Evolutionary conservation across 2,113 vertebrate species (phyloP).

Genomic region (Sturnus vulgaris): DNA sequence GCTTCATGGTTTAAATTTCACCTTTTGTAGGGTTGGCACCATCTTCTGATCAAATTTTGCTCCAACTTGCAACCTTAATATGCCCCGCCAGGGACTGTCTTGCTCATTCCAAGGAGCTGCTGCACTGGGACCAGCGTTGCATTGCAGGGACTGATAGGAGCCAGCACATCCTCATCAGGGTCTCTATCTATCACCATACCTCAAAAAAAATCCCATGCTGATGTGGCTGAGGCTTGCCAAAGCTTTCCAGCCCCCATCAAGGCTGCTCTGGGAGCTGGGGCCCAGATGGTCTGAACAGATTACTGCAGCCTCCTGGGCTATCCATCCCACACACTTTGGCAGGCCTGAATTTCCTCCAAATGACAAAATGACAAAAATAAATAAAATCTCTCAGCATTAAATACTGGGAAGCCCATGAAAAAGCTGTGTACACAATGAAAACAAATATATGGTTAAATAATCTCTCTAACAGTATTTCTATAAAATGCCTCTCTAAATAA

Average conservation of each 20-base stretch:
- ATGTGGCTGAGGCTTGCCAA: background rate
- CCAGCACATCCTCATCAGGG: background rate
- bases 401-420: conserved; percentile 19
- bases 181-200: background rate
- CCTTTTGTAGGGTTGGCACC: background rate
- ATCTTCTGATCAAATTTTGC: background rate
- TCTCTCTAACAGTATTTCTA: conserved; percentile 70
- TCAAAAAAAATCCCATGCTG: background rate
- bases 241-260: background rate
- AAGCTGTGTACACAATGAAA: conserved; percentile 67
- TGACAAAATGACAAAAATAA: conserved; percentile 51
- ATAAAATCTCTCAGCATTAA: conserved; percentile 49
- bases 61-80: rapidly evolving
- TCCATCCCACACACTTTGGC: conserved; percentile 19
- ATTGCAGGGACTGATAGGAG: background rate
- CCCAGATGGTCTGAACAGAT: conserved; percentile 49
- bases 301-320: conserved; percentile 14
- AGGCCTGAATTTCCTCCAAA: conserved; percentile 42
- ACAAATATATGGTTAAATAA: conserved; percentile 77
- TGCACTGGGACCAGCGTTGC: rapidly evolving
- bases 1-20: background rate
- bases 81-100: rapidly evolving
- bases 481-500: conserved; percentile 73
- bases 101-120: rapidly evolving
- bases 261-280: background rate